phyloP scores from a whole-genome alignment of 1,140 invertebrate genomes.

The Pectinophora gossypiella region DNA sequence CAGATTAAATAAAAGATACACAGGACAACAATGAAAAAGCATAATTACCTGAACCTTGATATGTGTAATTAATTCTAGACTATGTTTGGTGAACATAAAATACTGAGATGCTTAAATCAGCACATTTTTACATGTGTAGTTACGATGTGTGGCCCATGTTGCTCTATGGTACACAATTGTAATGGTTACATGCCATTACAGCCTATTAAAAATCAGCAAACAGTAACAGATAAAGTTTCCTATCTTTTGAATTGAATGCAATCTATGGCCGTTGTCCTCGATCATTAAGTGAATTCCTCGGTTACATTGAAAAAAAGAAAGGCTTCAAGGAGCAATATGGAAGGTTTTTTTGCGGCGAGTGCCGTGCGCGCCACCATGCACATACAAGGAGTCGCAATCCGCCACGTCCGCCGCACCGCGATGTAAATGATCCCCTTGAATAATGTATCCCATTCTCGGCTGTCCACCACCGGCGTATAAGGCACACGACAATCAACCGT shows the following conservation, averaged over 20 bases:
- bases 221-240: constrained; percentile 2
- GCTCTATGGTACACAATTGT: no score
- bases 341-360: constrained; percentile 55
- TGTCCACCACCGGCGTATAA: constrained; percentile 56
- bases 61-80: no score
- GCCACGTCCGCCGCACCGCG: constrained; percentile 51
- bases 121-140: no score
- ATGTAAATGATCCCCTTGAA: constrained; percentile 73
- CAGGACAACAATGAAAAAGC: no score
- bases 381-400: constrained; percentile 62
- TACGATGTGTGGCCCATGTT: no score
- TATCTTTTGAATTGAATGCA: constrained; percentile 36
- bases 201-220: not conserved
- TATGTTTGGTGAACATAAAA: no score
- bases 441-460: constrained; percentile 70
- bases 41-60: no score
- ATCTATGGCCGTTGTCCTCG: constrained; percentile 26
- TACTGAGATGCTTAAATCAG: no score
- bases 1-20: no score
- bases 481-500: constrained; percentile 64
- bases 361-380: constrained; percentile 47
- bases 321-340: constrained; percentile 52
- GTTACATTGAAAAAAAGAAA: constrained; percentile 41
- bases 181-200: not conserved
- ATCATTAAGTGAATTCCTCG: constrained; percentile 41